These are phyloP conservation scores for Decapterus maruadsi DNA, from an alignment of 2,797 vertebrate genomes.

Conservation along the genomic window DNA sequence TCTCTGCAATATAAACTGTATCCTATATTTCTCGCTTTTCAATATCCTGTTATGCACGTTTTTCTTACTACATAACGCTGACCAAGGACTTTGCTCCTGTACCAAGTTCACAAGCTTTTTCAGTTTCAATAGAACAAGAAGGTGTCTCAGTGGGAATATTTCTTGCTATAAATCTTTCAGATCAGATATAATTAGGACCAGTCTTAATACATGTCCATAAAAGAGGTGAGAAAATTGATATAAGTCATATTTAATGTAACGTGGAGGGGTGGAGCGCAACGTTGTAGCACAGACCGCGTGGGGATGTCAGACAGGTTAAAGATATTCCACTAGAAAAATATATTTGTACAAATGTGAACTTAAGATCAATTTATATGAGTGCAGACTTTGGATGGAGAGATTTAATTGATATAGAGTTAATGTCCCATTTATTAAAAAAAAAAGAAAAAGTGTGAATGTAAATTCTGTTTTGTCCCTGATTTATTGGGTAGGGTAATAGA, in stretches of 20 bases:
- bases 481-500: conserved; percentile 84
- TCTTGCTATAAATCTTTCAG: conserved; percentile 65
- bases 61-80: conserved; percentile 53
- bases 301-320: conserved; percentile 59
- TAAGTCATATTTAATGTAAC: conserved; percentile 71
- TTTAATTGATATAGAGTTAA: conserved; percentile 78
- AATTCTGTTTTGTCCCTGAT: conserved; percentile 75
- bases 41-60: conserved; percentile 10
- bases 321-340: conserved; percentile 56
- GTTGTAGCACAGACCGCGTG: conserved; percentile 30
- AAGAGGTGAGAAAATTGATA: conserved; percentile 62
- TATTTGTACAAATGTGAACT: conserved; percentile 65
- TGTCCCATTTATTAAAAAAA: conserved; percentile 72
- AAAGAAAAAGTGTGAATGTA: conserved; percentile 45
- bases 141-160: conserved; percentile 57
- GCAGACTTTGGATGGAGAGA: conserved; percentile 52
- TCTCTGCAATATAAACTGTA: conserved; percentile 41
- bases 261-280: conserved; percentile 36
- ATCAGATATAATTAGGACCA: conserved; percentile 63
- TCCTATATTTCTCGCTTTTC: neutral
- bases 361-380: conserved; percentile 71
- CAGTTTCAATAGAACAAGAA: conserved; percentile 42
- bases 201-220: conserved; percentile 66
- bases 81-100: conserved; percentile 52
- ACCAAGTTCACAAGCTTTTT: conserved; percentile 56